These are phyloP conservation scores for Champsocephalus gunnari DNA, from an alignment of 2,797 vertebrate genomes.

Conservation along the genomic window DNA sequence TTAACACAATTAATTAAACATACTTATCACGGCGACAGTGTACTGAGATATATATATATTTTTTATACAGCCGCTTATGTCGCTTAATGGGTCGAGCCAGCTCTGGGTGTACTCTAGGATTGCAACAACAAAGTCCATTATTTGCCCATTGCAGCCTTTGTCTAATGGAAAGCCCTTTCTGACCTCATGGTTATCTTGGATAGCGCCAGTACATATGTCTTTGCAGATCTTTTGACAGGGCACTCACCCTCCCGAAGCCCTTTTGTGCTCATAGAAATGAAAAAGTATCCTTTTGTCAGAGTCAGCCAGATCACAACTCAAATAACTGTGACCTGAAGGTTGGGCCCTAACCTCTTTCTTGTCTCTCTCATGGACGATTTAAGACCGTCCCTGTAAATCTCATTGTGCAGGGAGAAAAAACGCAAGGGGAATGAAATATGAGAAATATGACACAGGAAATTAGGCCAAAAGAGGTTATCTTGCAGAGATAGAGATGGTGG, in stretches of 20 bases:
- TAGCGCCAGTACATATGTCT: constrained; percentile 30
- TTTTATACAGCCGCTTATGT: no score
- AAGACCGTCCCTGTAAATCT: constrained; percentile 54
- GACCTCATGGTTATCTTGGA: constrained; percentile 7
- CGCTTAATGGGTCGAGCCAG: no score
- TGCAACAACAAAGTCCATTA: not conserved
- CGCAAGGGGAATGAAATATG: constrained; percentile 43
- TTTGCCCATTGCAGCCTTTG: constrained; percentile 1
- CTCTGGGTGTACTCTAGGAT: not conserved
- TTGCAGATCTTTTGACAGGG: constrained; percentile 12
- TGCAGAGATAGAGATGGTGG: constrained; percentile 36
- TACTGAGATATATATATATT: no score
- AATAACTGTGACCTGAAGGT: constrained; percentile 59
- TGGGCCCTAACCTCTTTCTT: constrained; percentile 56
- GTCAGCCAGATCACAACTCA: constrained; percentile 57
- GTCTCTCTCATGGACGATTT: constrained; percentile 48
- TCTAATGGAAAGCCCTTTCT: constrained; percentile 2
- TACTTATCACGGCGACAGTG: no score
- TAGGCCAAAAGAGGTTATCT: constrained; percentile 35
- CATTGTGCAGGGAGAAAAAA: constrained; percentile 37
- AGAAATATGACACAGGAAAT: constrained; percentile 53
- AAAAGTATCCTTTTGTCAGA: constrained; percentile 52
- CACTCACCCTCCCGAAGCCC: constrained; percentile 19
- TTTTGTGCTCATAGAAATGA: constrained; percentile 53
- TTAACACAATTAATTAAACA: no score